A percentile compares a stretch with the other conserved stretches of the same genome.
phyloP scores from a whole-genome alignment of 2,888 invertebrate species.

The Scaptomyza reducta region DNA sequence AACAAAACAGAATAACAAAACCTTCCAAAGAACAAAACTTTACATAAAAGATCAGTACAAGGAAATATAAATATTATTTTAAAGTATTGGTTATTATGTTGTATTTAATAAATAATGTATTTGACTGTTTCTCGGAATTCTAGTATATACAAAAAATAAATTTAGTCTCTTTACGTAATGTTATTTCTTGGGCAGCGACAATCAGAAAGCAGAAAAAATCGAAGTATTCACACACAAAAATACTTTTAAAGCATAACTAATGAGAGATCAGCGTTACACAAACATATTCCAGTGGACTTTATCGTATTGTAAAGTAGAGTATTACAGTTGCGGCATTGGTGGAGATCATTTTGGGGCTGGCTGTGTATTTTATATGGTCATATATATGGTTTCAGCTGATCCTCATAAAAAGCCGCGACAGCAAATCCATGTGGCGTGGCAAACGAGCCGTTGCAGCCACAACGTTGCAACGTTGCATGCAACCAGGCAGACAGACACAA shows the following conservation, averaged over 20 bases:
- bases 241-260: not conserved
- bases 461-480: slow-evolving; percentile 53
- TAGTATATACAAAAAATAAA: not conserved
- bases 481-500: slow-evolving; percentile 47
- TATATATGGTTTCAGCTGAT: slow-evolving; percentile 71
- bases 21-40: not conserved
- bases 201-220: too few relatives aligned
- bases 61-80: too few relatives aligned
- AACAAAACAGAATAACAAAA: not conserved
- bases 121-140: not conserved
- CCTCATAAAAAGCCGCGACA: slow-evolving; percentile 79
- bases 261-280: slow-evolving; percentile 1
- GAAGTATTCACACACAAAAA: too few relatives aligned
- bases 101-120: too few relatives aligned
- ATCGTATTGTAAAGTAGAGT: slow-evolving; percentile 25
- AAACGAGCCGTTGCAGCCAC: slow-evolving; percentile 68
- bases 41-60: too few relatives aligned
- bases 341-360: slow-evolving; percentile 37
- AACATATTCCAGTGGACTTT: not conserved
- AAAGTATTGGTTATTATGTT: too few relatives aligned
- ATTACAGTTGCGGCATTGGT: slow-evolving; percentile 29
- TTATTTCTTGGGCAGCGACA: too few relatives aligned
- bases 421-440: slow-evolving; percentile 75
- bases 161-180: too few relatives aligned
- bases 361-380: slow-evolving; percentile 71